Conservation (phyloP, 1,140 invertebrate genomes). For the Sitophilus oryzae region DNA sequence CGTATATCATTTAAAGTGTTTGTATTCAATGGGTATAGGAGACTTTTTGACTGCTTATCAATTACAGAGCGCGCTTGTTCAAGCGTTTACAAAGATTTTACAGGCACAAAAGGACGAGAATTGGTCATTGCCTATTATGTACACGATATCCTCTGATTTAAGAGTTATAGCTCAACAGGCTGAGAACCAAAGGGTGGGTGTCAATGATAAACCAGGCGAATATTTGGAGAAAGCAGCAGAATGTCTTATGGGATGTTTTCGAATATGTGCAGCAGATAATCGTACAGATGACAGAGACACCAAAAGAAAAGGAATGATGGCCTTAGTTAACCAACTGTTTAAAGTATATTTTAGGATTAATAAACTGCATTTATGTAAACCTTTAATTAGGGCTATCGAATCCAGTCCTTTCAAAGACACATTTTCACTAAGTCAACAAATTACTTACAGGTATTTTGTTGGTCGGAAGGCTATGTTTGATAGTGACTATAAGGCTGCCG, state of each 20-base stretch:
- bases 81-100: constrained; percentile 75
- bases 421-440: constrained; percentile 80
- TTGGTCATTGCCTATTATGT: constrained; percentile 90
- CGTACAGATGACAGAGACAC: constrained; percentile 80
- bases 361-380: constrained; percentile 94
- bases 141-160: constrained; percentile 81
- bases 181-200: constrained; percentile 53
- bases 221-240: constrained; percentile 92
- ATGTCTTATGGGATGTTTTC: constrained; percentile 87
- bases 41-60: constrained; percentile 73
- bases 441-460: constrained; percentile 96
- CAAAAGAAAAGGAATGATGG: constrained; percentile 93
- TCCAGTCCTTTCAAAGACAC: constrained; percentile 81
- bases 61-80: constrained; percentile 71
- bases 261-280: constrained; percentile 94
- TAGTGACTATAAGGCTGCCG: constrained; percentile 88
- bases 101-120: constrained; percentile 91
- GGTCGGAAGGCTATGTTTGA: constrained; percentile 98
- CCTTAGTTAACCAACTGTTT: constrained; percentile 92
- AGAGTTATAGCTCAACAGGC: constrained; percentile 70
- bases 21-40: constrained; percentile 57
- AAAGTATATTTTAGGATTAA: constrained; percentile 98
- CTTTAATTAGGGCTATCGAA: constrained; percentile 92
- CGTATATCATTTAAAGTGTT: constrained; percentile 68
- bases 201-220: constrained; percentile 60